These are phyloP conservation scores for Leptopterna dolabrata DNA, from an alignment of 2,888 invertebrate species.

Conservation along the genomic window DNA sequence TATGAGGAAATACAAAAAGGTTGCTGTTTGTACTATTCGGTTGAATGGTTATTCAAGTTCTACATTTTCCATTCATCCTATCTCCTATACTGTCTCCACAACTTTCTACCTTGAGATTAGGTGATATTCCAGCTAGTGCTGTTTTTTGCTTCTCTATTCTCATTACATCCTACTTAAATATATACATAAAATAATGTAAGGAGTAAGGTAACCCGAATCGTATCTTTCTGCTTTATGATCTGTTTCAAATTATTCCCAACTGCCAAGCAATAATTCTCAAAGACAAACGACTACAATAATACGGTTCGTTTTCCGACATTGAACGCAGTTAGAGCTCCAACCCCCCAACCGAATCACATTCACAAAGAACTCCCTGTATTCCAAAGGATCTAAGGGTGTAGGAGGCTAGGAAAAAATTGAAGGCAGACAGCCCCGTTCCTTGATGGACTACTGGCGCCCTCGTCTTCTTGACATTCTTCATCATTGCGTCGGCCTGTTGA, in stretches of 20 bases:
- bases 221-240: too few relatives aligned
- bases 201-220: too few relatives aligned
- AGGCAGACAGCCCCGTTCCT: background rate
- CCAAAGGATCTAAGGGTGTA: background rate
- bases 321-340: background rate
- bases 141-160: too few relatives aligned
- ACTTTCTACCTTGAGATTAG: too few relatives aligned
- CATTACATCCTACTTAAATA: too few relatives aligned
- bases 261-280: background rate
- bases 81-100: too few relatives aligned
- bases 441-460: conserved; percentile 27
- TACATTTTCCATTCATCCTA: too few relatives aligned
- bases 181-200: too few relatives aligned
- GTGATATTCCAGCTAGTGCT: too few relatives aligned
- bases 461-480: conserved; percentile 15
- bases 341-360: background rate
- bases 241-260: background rate
- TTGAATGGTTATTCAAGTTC: too few relatives aligned
- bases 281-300: background rate
- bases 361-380: background rate
- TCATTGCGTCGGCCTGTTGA: conserved; percentile 7
- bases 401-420: background rate
- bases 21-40: too few relatives aligned
- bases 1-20: too few relatives aligned
- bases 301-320: background rate